Percentiles rank a stretch among this genome's conserved stretches.
These are phyloP conservation scores for Dissostichus mawsoni DNA, from an alignment of 2,113 vertebrate species.

Conservation along the genomic window DNA sequence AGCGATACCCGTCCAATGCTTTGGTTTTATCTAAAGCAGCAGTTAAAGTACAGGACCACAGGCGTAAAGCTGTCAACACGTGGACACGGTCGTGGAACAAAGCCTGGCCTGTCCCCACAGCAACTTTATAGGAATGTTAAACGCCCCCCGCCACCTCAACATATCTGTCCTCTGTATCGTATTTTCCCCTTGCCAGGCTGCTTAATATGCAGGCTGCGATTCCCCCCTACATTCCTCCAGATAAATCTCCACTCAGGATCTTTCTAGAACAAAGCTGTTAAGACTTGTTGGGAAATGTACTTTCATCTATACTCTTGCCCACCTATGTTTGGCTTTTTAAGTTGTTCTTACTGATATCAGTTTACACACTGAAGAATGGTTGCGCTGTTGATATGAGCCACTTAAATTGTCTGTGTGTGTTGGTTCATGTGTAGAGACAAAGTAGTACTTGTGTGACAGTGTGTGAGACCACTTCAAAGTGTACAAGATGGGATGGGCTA, in stretches of 20 bases:
- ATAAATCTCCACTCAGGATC: constrained; percentile 70
- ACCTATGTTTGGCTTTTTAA: constrained; percentile 58
- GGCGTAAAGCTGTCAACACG: constrained; percentile 81
- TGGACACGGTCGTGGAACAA: constrained; percentile 70
- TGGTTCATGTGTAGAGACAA: constrained; percentile 37
- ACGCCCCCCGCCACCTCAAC: constrained; percentile 62
- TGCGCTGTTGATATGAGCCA: constrained; percentile 50
- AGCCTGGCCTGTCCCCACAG: constrained; percentile 69
- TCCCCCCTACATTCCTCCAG: constrained; percentile 64
- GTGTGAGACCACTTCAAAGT: constrained; percentile 57
- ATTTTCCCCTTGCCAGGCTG: constrained; percentile 57
- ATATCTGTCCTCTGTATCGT: constrained; percentile 69
- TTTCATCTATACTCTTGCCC: constrained; percentile 66
- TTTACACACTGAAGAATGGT: constrained; percentile 44
- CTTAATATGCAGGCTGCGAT: constrained; percentile 76
- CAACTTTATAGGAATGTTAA: constrained; percentile 74
- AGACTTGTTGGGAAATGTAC: constrained; percentile 75
- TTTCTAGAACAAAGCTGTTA: constrained; percentile 71
- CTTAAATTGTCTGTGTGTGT: constrained; percentile 58
- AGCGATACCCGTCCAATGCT: constrained; percentile 54
- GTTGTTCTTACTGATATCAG: constrained; percentile 56
- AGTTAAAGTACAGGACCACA: constrained; percentile 73
- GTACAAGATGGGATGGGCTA: constrained; percentile 46
- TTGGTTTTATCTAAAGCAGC: constrained; percentile 73
- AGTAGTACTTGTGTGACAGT: constrained; percentile 50